phyloP scores from a whole-genome alignment of 2,888 invertebrate species.

The Euzetes globulus region DNA sequence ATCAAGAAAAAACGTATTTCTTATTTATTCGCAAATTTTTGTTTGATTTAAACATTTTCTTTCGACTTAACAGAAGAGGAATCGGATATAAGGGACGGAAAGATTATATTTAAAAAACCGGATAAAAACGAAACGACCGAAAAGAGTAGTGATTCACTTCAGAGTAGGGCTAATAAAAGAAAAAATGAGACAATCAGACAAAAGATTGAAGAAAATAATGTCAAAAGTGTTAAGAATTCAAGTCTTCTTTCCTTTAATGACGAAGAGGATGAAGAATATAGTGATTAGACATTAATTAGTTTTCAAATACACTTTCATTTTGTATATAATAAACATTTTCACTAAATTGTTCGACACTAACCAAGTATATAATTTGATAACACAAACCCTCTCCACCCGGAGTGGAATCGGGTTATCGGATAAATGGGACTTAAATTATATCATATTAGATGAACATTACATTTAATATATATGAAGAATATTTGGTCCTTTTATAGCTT shows the following conservation, averaged over 20 bases:
- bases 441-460: too few relatives aligned
- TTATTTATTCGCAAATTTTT: background rate
- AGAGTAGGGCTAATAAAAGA: slow-evolving; percentile 37
- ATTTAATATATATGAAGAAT: too few relatives aligned
- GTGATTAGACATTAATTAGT: slow-evolving; percentile 10
- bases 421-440: too few relatives aligned
- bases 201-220: slow-evolving; percentile 37
- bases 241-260: slow-evolving; percentile 45
- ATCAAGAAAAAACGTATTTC: slow-evolving; percentile 9
- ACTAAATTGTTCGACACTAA: too few relatives aligned
- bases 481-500: too few relatives aligned
- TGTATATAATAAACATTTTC: background rate
- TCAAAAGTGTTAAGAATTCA: slow-evolving; percentile 44
- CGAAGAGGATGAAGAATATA: slow-evolving; percentile 44
- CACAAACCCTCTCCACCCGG: too few relatives aligned
- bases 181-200: slow-evolving; percentile 37
- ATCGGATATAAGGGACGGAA: slow-evolving; percentile 38
- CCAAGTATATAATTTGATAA: too few relatives aligned
- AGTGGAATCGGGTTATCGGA: too few relatives aligned
- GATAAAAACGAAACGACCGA: slow-evolving; percentile 40
- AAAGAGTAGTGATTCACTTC: slow-evolving; percentile 37
- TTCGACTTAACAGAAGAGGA: slow-evolving; percentile 9
- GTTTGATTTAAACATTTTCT: background rate
- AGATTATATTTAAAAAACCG: slow-evolving; percentile 44
- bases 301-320: background rate